Conservation (phyloP, 2,113 vertebrate species). For the Microtus ochrogaster region DNA sequence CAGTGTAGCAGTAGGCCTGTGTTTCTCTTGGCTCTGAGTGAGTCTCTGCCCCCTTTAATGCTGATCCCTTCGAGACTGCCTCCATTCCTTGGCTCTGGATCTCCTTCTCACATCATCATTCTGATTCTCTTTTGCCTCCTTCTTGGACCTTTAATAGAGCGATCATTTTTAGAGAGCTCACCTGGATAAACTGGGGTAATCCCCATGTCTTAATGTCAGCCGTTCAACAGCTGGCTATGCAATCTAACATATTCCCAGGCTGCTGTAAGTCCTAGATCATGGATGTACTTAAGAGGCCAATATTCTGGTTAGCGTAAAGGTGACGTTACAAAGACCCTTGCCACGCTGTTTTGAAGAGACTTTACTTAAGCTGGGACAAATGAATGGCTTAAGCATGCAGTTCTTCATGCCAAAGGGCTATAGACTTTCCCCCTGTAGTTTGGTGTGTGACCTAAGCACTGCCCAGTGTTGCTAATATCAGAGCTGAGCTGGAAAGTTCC, state of each 20-base stretch:
- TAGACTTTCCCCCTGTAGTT: not conserved
- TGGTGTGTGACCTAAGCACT: not conserved
- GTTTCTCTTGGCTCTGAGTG: not conserved
- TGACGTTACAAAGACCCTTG: not conserved
- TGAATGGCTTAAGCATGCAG: not conserved
- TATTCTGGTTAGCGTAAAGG: not conserved
- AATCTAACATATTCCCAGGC: not conserved
- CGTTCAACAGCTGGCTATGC: not conserved
- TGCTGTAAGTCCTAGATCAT: not conserved
- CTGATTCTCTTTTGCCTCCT: not conserved
- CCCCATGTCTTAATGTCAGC: not conserved
- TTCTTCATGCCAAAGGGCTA: not conserved
- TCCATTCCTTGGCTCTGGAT: fast-evolving
- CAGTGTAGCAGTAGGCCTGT: not conserved
- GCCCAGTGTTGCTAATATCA: no score
- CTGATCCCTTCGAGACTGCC: not conserved
- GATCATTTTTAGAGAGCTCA: not conserved
- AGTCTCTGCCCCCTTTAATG: not conserved
- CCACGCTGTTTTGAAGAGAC: not conserved
- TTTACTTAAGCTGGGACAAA: not conserved
- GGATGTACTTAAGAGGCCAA: not conserved
- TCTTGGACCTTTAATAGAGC: not conserved
- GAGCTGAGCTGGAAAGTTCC: no score
- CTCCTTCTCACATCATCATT: not conserved
- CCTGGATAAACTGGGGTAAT: not conserved